Evolutionary conservation across 2,113 vertebrate genomes (phyloP).

Genomic region (Periophthalmus modestus): DNA sequence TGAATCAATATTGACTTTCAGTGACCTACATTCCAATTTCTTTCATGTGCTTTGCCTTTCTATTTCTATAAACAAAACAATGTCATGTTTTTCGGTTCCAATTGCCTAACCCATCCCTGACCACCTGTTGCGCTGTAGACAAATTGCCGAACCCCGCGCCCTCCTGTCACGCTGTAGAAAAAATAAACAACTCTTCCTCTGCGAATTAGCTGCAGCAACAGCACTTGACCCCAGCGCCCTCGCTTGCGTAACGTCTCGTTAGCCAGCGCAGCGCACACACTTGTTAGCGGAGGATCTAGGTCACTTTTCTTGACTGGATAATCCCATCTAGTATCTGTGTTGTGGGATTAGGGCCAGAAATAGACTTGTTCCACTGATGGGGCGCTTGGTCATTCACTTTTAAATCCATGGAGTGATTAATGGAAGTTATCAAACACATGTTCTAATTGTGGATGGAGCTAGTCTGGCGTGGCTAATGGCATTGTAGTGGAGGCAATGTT

Average conservation of each 20-base stretch:
- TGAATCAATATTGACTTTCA: not conserved
- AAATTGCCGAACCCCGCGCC: not conserved
- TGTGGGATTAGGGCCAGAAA: constrained; percentile 59
- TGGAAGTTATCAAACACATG: constrained; percentile 47
- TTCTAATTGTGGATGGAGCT: constrained; percentile 10
- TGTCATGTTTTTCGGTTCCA: not conserved
- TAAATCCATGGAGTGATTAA: constrained; percentile 23
- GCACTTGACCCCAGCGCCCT: constrained; percentile 6
- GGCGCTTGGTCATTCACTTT: constrained; percentile 35
- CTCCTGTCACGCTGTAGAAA: not conserved
- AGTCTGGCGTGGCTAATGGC: not conserved
- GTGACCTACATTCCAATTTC: not conserved
- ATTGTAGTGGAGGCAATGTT: too few species aligned
- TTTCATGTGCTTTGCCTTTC: not conserved
- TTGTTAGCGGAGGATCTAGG: constrained; percentile 32
- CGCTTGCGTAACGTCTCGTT: constrained; percentile 42
- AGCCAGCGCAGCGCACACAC: not conserved
- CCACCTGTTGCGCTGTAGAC: not conserved
- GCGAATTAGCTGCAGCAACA: not conserved
- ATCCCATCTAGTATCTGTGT: constrained; percentile 48
- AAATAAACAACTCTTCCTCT: constrained; percentile 5
- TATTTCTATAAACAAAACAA: not conserved
- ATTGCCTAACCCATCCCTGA: not conserved
- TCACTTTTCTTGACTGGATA: constrained; percentile 54
- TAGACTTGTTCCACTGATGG: constrained; percentile 44